Evolutionary conservation across 2,113 vertebrate species (phyloP), one percentile per base, ranked within the genome.

Genomic region (Azemiops feae): DNA sequence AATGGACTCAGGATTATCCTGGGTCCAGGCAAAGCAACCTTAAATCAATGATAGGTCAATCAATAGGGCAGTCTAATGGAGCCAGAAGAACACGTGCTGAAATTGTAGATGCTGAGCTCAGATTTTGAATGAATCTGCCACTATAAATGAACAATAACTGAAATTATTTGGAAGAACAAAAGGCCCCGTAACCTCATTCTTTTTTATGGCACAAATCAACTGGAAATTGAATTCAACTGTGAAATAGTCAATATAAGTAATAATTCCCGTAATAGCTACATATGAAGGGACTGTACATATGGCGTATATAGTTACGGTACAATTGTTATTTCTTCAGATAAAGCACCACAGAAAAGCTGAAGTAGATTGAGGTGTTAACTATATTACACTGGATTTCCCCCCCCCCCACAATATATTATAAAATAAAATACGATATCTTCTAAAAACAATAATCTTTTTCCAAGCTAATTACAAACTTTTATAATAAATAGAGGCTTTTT

Each of bases 21-120:
- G 25, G 91, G 92, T 93, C 45, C 89, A 93, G 57, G 90, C 60
- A 93, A 90, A 86, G 34, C 53, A 57, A 89, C 86, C 94, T 92
- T 86, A 95, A 96, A 96, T 93, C 94, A 92, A 94, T 93, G 91
- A 12, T 50, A 93, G 64, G 87, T 27, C 93, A 95, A 96, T 95
- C 94, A 94, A 93, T 96, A 93, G 34, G 1, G 85, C 53, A 93
- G 95, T 95, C 93, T 92, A 86, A 93, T 14, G 60, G 92, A 93
- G 93, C 58, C 69, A 93, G 0, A 1, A 87, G 30, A 92, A 93
- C 94, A 92, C 27, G 89, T 92, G 92, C 39, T 88, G 89, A 91
- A 96, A 94, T 60, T 92, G 0, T 3, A 91, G 92, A 92, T 91
- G 94, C 53, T 95, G 92, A 96, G 92, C 86, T 53, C 1, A 92